phyloP scores from a whole-genome alignment of 2,113 vertebrate genomes.

The Syngnathus typhle region DNA sequence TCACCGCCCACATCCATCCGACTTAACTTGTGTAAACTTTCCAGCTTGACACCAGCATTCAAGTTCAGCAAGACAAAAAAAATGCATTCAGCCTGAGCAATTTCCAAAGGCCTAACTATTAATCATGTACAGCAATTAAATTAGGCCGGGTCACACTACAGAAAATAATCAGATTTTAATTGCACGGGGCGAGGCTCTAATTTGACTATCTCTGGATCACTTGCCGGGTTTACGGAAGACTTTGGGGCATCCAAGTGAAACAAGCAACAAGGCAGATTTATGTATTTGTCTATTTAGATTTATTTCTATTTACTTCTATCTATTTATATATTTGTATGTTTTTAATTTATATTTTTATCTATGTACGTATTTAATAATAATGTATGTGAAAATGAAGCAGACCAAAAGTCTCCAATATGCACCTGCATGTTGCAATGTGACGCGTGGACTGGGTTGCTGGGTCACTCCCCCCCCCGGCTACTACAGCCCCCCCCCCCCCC shows the following conservation, averaged over 20 bases:
- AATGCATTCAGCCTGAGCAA: conserved; percentile 48
- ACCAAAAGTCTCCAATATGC: conserved; percentile 10
- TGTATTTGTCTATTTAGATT: no score
- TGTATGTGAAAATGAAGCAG: conserved; percentile 24
- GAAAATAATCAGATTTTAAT: conserved; percentile 69
- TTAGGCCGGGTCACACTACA: conserved; percentile 63
- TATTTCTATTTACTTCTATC: no score
- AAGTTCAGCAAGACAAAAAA: conserved; percentile 46
- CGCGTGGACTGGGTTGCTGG: not conserved
- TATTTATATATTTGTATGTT: no score
- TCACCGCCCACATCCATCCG: not conserved
- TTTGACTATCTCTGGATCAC: conserved; percentile 64
- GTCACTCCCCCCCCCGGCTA: conserved; percentile 11
- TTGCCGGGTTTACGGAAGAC: conserved; percentile 42
- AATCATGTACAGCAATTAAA: conserved; percentile 63
- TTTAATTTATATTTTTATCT: no score
- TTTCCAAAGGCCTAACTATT: conserved; percentile 60
- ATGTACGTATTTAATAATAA: not conserved
- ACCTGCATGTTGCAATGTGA: conserved; percentile 24
- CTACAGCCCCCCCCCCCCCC: not conserved
- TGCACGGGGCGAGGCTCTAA: conserved; percentile 59
- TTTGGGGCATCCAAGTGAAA: not conserved
- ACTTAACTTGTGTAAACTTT: conserved; percentile 19
- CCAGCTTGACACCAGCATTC: conserved; percentile 30
- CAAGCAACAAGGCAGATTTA: no score